Evolutionary conservation across 2,797 vertebrate species (phyloP), one percentile per base, ranked within the genome.

Genomic region (Artibeus jamaicensis): DNA sequence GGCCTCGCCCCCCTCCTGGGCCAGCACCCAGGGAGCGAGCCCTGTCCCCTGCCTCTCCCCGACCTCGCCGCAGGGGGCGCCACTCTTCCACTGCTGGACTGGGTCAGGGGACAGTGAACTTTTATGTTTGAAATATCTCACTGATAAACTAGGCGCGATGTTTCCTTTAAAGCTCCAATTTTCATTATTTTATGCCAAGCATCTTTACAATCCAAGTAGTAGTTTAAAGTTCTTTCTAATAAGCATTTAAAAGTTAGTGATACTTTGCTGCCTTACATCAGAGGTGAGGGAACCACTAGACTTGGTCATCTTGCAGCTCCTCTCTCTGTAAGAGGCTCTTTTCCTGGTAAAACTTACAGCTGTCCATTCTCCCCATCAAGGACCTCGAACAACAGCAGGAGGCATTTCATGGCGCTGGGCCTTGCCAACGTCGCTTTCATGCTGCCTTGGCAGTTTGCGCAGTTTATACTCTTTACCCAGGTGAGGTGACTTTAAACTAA

Each of bases 381-480:
- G 98, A 97, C 86, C 34, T 97, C 96, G 18, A 98, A 55, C 74
- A 98, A 96, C 42, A 98, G 98, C 89, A 96, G 96, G 95, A 98
- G 96, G 6, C 97, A 98, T 65, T 97, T 99, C 94, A 94, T 99
- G 29, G 98, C 98, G 2, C 98, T 99, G 50, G 98, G 99, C 62
- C 88, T 99, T 96, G 99, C 99, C 89, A 99, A 98, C 89, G 91
- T 99, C 68, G 99, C 99, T 97, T 99, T 99, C 86, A 99, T 99
- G 99, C 98, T 99, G 93, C 99, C 99, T 0, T 99, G 99, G 99
- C 99, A 99, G 96, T 99, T 99, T 34, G 99, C 99, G 93, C 99
- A 99, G 98, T 99, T 99, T 94, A 99, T 99, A 92, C 98, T 99
- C 95, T 99, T 99, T 92, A 99, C 99, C 73, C 99, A 99, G 99